Conservation (phyloP, 2,888 invertebrate species). For the Agonopterix subpropinquella region DNA sequence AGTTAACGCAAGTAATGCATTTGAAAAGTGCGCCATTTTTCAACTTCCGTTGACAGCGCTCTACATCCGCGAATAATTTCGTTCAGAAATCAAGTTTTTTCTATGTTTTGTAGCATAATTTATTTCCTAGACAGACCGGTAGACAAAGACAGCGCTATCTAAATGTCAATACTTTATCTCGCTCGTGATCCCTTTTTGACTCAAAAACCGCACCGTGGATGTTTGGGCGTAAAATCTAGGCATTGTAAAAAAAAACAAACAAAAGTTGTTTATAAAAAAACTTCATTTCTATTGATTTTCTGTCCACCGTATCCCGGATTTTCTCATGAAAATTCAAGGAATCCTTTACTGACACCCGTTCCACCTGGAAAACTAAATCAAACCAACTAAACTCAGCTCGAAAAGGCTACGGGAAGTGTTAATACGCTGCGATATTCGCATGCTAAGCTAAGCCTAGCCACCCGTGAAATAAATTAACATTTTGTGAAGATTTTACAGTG, state of each 20-base stretch:
- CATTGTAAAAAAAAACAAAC: slow-evolving; percentile 19
- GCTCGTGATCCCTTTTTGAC: too few relatives aligned
- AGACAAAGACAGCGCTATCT: too few relatives aligned
- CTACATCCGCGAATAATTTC: not conserved
- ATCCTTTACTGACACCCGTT: slow-evolving; percentile 8
- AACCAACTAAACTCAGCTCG: not conserved
- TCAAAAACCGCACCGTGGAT: too few relatives aligned
- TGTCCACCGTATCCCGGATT: slow-evolving; percentile 33
- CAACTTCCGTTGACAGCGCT: not conserved
- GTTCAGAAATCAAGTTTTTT: not conserved
- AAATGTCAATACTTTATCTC: too few relatives aligned
- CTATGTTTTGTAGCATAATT: not conserved
- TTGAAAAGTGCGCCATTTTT: not conserved
- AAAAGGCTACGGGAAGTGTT: slow-evolving; percentile 1
- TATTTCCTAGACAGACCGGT: not conserved
- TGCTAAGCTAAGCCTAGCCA: slow-evolving; percentile 13
- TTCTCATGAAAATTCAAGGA: slow-evolving; percentile 33
- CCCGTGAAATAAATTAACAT: slow-evolving; percentile 16
- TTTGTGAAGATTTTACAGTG: slow-evolving; percentile 29
- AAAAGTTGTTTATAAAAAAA: slow-evolving; percentile 57
- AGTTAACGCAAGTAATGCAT: not conserved
- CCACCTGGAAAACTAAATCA: too few relatives aligned
- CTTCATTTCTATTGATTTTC: slow-evolving; percentile 67
- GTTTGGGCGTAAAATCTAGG: too few relatives aligned
- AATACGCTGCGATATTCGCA: not conserved